Evolutionary conservation across 2,113 vertebrate genomes (phyloP), one percentile per base, ranked within the genome.

Genomic region (Neofelis nebulosa): DNA sequence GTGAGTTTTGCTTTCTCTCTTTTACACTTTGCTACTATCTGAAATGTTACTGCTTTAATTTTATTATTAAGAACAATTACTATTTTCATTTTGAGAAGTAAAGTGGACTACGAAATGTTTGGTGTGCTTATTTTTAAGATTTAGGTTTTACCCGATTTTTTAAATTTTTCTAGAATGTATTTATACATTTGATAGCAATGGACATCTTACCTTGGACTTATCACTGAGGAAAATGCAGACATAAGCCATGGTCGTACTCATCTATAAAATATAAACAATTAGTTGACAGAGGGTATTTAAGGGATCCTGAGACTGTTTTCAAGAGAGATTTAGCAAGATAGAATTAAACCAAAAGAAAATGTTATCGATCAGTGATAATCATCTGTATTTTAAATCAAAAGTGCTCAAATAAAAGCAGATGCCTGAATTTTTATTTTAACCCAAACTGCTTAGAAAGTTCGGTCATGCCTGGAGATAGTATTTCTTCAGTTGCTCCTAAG

Each of bases 231-330:
- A 9, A 92, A 88, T 79, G 6, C 5, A 73, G 38, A 36, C 38
- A 73, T 19, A 57, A 31, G 21, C 9, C 63, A 57, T 9, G 21
- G 16, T 76, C 6, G 25, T 18, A 82, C 8, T 98, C 91, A 95
- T 71, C 55, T 98, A 79, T 84, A 93, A 97, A 97, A 76, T 33
- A 95, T 16, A 92, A 97, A 41, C 95, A 78, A 81, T 97, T 57
- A 97, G 29, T n/a, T 74, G 33, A 89, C 79, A 55, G 73, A 88
- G 15, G 33, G 29, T 55, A 78, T 52, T 76, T 15, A 55, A 74
- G 36, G 55, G 25, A 89, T 86, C 63, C 84, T 89, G 81, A 88
- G 36, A 96, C 1, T 82, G 50, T 94, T 96, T 96, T 97, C 79
- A 83, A 65, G 36, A 21, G 9, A 74, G 6, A 18, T 86, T 48